A percentile compares a stretch with the other conserved stretches of the same genome.
These are phyloP conservation scores for Pristionchus arcanus DNA, from an alignment of 2,888 invertebrate species.

Conservation along the genomic window DNA sequence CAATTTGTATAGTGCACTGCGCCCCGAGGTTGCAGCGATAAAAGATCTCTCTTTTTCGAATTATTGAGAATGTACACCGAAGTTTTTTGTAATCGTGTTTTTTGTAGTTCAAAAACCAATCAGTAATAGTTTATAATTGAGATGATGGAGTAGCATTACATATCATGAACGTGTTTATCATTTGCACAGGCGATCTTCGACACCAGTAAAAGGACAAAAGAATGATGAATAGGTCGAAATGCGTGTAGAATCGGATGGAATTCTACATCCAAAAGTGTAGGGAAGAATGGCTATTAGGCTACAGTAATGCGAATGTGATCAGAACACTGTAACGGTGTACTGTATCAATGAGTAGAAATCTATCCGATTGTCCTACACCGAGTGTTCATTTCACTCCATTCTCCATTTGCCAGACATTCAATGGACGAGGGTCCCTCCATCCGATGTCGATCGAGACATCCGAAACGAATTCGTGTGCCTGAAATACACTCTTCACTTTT, in stretches of 20 bases:
- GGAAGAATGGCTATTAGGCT: neutral
- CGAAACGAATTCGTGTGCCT: constrained; percentile 91
- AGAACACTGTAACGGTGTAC: neutral
- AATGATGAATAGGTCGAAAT: neutral
- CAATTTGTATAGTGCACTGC: neutral
- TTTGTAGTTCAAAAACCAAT: too few relatives aligned
- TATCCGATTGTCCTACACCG: constrained; percentile 68
- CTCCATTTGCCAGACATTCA: constrained; percentile 90
- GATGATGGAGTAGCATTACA: too few relatives aligned
- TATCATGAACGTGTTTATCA: neutral
- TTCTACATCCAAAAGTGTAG: too few relatives aligned
- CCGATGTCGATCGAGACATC: constrained; percentile 91
- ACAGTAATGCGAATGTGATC: neutral
- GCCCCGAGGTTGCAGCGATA: constrained; percentile 22
- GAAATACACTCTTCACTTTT: neutral
- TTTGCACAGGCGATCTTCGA: neutral
- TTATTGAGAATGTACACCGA: too few relatives aligned
- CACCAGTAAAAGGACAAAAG: neutral
- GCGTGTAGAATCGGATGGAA: too few relatives aligned
- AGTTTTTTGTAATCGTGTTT: too few relatives aligned
- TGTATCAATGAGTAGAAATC: neutral
- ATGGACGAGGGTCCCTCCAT: constrained; percentile 92
- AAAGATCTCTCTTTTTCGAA: too few relatives aligned
- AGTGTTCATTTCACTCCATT: constrained; percentile 83
- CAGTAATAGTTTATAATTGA: too few relatives aligned